A percentile compares a stretch with the other conserved stretches of the same genome.
Conservation (phyloP, 2,797 vertebrate genomes). For the Acrocephalus scirpaceus region DNA sequence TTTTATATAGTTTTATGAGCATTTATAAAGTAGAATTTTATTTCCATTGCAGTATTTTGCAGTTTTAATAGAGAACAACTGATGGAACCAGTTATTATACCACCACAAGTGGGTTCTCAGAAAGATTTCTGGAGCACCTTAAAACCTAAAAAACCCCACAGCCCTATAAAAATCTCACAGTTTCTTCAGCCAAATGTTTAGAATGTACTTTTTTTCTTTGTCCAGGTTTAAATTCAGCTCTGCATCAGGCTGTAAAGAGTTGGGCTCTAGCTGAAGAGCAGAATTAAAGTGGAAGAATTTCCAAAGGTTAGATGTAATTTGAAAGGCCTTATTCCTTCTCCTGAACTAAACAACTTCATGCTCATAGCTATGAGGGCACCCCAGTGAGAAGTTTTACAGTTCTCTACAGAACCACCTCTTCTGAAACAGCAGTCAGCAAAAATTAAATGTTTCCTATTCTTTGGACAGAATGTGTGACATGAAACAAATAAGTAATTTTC, state of each 20-base stretch:
- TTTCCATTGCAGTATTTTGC: constrained; percentile 33
- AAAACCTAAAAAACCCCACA: background rate
- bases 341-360: background rate
- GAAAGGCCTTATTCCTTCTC: background rate
- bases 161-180: background rate
- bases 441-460: background rate
- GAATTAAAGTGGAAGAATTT: background rate
- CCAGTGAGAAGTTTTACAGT: background rate
- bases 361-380: background rate
- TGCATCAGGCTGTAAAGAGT: background rate
- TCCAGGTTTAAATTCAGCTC: background rate
- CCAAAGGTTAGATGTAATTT: background rate
- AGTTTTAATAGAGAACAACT: constrained; percentile 29
- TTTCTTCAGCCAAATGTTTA: constrained; percentile 8
- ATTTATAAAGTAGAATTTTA: constrained; percentile 23
- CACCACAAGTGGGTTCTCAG: background rate
- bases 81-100: background rate
- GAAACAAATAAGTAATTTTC: background rate
- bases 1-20: background rate
- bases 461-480: background rate
- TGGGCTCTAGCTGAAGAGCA: background rate
- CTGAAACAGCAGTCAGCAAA: background rate
- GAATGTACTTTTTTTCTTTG: background rate
- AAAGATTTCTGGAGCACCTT: constrained; percentile 19
- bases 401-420: background rate